Evolutionary conservation across 2,797 vertebrate genomes (phyloP).

Genomic region (Antrozous pallidus): DNA sequence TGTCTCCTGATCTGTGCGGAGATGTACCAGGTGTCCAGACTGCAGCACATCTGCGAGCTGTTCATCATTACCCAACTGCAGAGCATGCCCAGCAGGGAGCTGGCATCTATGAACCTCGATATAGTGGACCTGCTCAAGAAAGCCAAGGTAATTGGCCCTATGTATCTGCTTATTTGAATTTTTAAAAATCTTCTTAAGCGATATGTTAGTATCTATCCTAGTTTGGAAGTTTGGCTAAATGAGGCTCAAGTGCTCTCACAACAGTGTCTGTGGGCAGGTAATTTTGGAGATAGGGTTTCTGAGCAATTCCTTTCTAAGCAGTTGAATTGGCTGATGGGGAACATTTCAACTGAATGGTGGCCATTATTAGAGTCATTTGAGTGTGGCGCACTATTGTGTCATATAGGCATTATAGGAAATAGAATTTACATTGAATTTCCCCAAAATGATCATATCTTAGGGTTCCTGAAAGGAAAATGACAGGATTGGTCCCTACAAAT

Average conservation of each 20-base stretch:
- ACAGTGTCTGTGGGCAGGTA: not conserved
- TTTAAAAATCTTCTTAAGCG: not conserved
- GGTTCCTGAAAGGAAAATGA: not conserved
- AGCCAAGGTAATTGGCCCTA: slow-evolving; percentile 88
- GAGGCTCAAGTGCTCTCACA: not conserved
- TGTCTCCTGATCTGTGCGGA: slow-evolving; percentile 96
- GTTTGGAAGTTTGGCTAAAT: not conserved
- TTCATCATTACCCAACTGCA: slow-evolving; percentile 96
- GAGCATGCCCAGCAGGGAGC: slow-evolving; percentile 96
- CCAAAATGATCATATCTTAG: not conserved
- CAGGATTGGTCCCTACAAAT: not conserved
- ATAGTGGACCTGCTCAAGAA: slow-evolving; percentile 92
- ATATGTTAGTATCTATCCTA: not conserved
- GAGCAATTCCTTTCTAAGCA: not conserved
- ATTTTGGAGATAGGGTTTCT: not conserved
- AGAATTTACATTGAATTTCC: not conserved
- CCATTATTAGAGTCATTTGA: not conserved
- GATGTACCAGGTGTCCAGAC: slow-evolving; percentile 98
- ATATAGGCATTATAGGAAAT: not conserved
- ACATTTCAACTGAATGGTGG: not conserved
- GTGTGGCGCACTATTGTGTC: not conserved
- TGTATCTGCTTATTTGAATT: not conserved
- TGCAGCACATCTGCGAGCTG: slow-evolving; percentile 96
- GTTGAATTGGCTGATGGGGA: not conserved
- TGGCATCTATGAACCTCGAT: slow-evolving; percentile 92